Evolutionary conservation across 1,140 invertebrate species (phyloP).

Genomic region (Charaxes varanes): DNA sequence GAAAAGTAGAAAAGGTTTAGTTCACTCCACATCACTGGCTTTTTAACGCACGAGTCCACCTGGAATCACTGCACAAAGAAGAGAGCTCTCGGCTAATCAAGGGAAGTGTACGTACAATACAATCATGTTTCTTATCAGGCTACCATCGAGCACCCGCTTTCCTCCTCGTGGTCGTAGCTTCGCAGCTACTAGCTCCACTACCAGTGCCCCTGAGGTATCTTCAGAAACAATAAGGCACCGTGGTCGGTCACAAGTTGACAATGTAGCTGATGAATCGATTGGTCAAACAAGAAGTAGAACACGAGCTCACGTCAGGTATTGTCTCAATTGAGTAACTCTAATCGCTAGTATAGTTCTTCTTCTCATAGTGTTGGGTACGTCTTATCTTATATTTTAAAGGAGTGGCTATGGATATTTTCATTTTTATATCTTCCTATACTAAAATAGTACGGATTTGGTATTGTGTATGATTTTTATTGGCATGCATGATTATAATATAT

Average conservation of each 20-base stretch:
- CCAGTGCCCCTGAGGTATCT: constrained; percentile 45
- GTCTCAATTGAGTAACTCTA: not conserved
- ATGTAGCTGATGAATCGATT: constrained; percentile 62
- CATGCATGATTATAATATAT: not conserved
- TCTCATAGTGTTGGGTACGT: not conserved
- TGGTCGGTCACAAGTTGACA: constrained; percentile 65
- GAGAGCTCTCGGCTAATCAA: constrained; percentile 18
- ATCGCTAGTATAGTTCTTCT: not conserved
- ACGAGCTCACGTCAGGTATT: constrained; percentile 66
- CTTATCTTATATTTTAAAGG: not conserved
- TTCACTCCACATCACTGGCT: constrained; percentile 12
- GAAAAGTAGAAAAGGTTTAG: constrained; percentile 8
- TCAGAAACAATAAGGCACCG: constrained; percentile 63
- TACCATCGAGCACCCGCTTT: constrained; percentile 86
- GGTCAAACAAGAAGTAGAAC: constrained; percentile 67
- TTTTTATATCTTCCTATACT: not conserved
- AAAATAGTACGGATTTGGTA: not conserved
- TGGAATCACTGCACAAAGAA: constrained; percentile 23
- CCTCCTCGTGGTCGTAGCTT: constrained; percentile 81
- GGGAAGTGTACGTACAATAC: constrained; percentile 31
- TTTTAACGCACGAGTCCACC: constrained; percentile 13
- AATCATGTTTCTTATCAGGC: constrained; percentile 59
- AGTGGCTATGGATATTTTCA: not conserved
- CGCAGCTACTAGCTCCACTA: constrained; percentile 53
- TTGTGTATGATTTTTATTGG: not conserved